Evolutionary conservation across 2,113 vertebrate species (phyloP).

Genomic region (Dryoscopus gambensis): DNA sequence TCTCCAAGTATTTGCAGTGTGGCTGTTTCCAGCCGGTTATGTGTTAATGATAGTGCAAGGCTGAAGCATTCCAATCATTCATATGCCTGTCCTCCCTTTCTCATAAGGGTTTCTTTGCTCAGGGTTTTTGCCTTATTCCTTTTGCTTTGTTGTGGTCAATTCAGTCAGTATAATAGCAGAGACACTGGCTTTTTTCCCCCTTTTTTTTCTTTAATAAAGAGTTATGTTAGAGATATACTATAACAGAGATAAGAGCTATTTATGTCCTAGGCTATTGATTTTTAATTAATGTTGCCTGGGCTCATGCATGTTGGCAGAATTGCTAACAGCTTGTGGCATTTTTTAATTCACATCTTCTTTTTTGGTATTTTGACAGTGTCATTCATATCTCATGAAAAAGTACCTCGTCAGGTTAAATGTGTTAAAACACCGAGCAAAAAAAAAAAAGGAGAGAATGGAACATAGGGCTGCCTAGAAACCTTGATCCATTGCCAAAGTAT

Average conservation of each 20-base stretch:
- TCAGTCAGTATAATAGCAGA: constrained; percentile 68
- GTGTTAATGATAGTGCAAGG: constrained; percentile 62
- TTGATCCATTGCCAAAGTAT: constrained; percentile 87
- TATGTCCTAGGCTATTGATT: constrained; percentile 78
- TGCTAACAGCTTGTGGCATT: constrained; percentile 83
- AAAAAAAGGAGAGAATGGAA: constrained; percentile 69
- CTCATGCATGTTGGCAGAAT: constrained; percentile 74
- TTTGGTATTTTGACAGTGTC: constrained; percentile 81
- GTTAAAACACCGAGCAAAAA: constrained; percentile 71
- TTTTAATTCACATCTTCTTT: constrained; percentile 76
- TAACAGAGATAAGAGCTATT: constrained; percentile 75
- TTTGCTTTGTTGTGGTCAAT: constrained; percentile 70
- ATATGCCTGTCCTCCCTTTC: constrained; percentile 67
- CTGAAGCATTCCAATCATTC: constrained; percentile 73
- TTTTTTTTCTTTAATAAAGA: constrained; percentile 49
- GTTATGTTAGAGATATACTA: constrained; percentile 71
- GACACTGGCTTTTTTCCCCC: constrained; percentile 28
- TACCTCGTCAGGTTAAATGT: constrained; percentile 83
- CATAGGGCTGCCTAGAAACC: constrained; percentile 80
- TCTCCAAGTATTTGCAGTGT: constrained; percentile 5
- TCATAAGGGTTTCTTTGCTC: constrained; percentile 37
- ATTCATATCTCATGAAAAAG: constrained; percentile 79
- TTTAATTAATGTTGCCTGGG: constrained; percentile 82
- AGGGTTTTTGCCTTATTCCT: constrained; percentile 52
- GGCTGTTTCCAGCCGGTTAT: constrained; percentile 54